These are phyloP conservation scores for Cyanoramphus novaezelandiae DNA, from an alignment of 2,113 vertebrate species.

Conservation along the genomic window DNA sequence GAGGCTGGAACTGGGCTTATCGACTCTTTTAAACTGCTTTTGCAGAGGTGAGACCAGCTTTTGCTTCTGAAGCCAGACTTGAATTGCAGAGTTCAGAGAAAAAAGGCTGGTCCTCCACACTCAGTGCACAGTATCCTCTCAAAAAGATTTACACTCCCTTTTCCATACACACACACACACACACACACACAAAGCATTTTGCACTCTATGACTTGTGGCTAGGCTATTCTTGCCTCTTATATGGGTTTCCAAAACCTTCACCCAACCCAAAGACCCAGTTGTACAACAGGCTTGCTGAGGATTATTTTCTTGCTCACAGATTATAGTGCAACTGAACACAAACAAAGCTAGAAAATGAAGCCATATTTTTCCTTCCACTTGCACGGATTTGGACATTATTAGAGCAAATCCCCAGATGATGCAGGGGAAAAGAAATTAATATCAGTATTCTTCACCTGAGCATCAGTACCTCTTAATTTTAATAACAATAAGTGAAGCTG, in stretches of 20 bases:
- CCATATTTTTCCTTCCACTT: neutral
- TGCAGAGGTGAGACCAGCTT: neutral
- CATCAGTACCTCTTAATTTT: neutral
- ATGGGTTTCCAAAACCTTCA: neutral
- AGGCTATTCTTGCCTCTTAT: neutral
- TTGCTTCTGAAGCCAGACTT: neutral
- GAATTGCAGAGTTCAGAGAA: neutral
- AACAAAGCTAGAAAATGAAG: neutral
- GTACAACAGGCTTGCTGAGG: too few relatives aligned
- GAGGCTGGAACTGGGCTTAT: neutral
- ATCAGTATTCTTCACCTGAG: neutral
- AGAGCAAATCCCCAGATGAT: neutral
- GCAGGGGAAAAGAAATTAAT: neutral
- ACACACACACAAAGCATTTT: too few relatives aligned
- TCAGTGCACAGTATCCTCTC: rapidly evolving
- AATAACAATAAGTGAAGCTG: neutral
- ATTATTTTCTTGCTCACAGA: neutral
- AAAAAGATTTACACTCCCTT: rapidly evolving
- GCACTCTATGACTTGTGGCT: neutral
- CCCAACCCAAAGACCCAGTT: neutral
- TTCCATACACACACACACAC: neutral
- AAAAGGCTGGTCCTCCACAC: neutral
- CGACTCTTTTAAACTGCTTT: rapidly evolving
- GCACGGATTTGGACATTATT: neutral
- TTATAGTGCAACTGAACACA: neutral